phyloP scores from a whole-genome alignment of 2,113 vertebrate species.

The Ascaphus truei region DNA sequence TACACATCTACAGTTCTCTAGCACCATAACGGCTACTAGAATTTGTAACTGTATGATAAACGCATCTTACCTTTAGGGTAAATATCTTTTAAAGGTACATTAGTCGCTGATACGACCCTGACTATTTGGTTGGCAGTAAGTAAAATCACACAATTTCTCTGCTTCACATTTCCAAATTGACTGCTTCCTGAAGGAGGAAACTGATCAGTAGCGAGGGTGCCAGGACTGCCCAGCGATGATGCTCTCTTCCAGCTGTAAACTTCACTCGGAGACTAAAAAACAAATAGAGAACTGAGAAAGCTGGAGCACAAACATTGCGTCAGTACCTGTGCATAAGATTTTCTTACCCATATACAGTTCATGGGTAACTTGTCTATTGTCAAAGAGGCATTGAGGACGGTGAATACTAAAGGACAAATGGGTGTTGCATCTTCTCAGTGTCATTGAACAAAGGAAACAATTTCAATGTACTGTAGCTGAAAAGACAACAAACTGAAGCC shows the following conservation, averaged over 20 bases:
- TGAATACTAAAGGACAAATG: too few species aligned
- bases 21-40: not conserved
- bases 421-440: too few species aligned
- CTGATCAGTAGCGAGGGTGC: constrained; percentile 45
- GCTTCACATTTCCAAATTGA: constrained; percentile 59
- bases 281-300: not conserved
- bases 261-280: constrained; percentile 82
- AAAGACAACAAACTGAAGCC: too few species aligned
- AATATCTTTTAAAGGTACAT: constrained; percentile 85
- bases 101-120: constrained; percentile 75
- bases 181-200: constrained; percentile 65
- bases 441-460: too few species aligned
- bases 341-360: too few species aligned
- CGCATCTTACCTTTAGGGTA: constrained; percentile 83
- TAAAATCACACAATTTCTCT: constrained; percentile 77
- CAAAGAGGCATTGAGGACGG: too few species aligned
- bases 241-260: constrained; percentile 85
- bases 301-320: not conserved
- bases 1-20: not conserved
- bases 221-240: constrained; percentile 55
- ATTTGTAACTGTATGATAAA: not conserved
- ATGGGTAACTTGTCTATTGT: too few species aligned
- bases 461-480: too few species aligned
- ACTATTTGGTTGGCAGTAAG: constrained; percentile 81
- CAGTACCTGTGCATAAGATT: too few species aligned